Evolutionary conservation across 1,140 invertebrate species (phyloP).

Genomic region (Achatina immaculata): DNA sequence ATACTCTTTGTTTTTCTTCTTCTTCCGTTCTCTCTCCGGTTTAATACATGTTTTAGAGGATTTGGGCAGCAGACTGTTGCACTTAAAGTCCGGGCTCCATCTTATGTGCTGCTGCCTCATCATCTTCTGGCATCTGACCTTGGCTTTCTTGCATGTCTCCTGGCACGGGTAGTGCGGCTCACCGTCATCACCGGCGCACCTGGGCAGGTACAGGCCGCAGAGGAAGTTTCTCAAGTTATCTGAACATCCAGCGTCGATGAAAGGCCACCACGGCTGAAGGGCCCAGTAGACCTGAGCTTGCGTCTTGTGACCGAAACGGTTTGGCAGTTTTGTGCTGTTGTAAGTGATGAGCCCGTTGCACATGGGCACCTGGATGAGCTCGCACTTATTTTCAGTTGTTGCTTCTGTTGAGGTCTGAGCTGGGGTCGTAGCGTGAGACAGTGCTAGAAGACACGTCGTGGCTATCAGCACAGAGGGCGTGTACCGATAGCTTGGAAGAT

Average conservation of each 20-base stretch:
- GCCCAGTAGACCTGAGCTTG: constrained; percentile 49
- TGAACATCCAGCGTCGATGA: constrained; percentile 50
- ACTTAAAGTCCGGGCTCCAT: constrained; percentile 41
- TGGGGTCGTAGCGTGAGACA: too few relatives aligned
- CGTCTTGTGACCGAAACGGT: constrained; percentile 42
- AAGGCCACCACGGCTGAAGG: constrained; percentile 52
- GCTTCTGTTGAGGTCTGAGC: not conserved
- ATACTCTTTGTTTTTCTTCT: constrained; percentile 37
- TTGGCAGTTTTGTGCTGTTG: constrained; percentile 46
- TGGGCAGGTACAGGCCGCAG: constrained; percentile 46
- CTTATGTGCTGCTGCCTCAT: constrained; percentile 36
- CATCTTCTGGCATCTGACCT: constrained; percentile 33
- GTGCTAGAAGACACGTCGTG: not conserved
- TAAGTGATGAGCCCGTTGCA: constrained; percentile 46
- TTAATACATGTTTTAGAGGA: constrained; percentile 34
- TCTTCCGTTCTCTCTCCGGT: constrained; percentile 43
- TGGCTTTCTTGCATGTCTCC: constrained; percentile 47
- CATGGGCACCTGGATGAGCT: constrained; percentile 47
- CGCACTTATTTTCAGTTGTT: constrained; percentile 9
- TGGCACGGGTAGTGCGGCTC: constrained; percentile 39
- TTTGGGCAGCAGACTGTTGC: constrained; percentile 33
- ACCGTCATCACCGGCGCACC: not conserved
- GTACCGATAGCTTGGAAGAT: not conserved
- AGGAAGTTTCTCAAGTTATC: constrained; percentile 46
- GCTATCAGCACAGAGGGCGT: not conserved